phyloP scores from a whole-genome alignment of 2,797 vertebrate species.

The Pipistrellus pygmaeus region DNA sequence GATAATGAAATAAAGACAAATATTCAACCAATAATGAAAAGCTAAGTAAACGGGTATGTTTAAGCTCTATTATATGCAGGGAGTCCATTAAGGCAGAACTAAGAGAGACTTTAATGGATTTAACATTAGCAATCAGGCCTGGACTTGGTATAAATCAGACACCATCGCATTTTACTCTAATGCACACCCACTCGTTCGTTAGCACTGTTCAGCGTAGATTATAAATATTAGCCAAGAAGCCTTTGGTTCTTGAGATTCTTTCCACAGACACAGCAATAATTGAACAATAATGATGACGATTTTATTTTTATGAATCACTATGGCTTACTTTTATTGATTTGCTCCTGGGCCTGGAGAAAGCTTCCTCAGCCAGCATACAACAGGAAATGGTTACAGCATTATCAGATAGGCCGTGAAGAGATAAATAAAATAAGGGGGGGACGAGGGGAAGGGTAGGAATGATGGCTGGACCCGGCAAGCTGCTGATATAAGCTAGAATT shows the following conservation, averaged over 20 bases:
- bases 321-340: constrained; percentile 89
- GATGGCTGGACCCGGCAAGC: constrained; percentile 67
- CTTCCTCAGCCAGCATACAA: constrained; percentile 83
- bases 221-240: constrained; percentile 89
- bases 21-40: constrained; percentile 88
- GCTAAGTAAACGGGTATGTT: constrained; percentile 88
- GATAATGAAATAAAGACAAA: constrained; percentile 86
- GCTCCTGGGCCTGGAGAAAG: constrained; percentile 84
- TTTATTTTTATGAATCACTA: constrained; percentile 89
- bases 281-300: constrained; percentile 89
- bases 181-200: constrained; percentile 89
- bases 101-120: constrained; percentile 90
- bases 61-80: constrained; percentile 87
- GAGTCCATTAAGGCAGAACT: constrained; percentile 89
- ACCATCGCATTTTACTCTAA: constrained; percentile 85
- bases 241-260: constrained; percentile 87
- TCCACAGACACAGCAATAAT: constrained; percentile 87
- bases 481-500: constrained; percentile 85
- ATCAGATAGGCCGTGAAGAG: constrained; percentile 81
- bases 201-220: constrained; percentile 86
- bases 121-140: constrained; percentile 90
- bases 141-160: constrained; percentile 89
- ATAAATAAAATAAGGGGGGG: constrained; percentile 76
- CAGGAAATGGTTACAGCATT: constrained; percentile 85
- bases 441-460: constrained; percentile 52